Evolutionary conservation across 2,113 vertebrate species (phyloP), one percentile per base, ranked within the genome.

Genomic region (Aix galericulata): DNA sequence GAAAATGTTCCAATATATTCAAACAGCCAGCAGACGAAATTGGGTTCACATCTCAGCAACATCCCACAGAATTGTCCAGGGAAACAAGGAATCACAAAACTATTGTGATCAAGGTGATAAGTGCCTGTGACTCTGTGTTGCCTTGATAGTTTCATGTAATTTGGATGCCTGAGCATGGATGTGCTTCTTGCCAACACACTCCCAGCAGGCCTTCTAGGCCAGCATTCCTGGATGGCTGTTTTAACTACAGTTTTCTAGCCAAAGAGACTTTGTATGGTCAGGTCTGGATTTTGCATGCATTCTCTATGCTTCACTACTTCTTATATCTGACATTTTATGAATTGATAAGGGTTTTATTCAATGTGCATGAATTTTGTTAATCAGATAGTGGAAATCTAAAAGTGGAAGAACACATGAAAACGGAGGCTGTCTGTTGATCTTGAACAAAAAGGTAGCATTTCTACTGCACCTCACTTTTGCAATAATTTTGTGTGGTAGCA

Each of bases 251-350:
- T 52, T 84, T 64, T 79, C 36, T 67, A 34, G 13, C 20, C 36
- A 17, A 50, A 22, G 13, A 38, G 7, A n/a, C 27, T 42, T 64
- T 55, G 6, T 3, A 13, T 34, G 25, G 4, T 10, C 17, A 8
- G 46, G 12, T 17, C 18, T 59, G 29, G 20, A 32, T 3, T 26
- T 89, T 64, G 15, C 15, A 53, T 6, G 7, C 3, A 8, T 56
- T 31, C 32, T 71, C 79, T 76, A 42, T 58, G 20, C 5, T 86
- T 75, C 22, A 8, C 82, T 76, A 17, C 13, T 86, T 84, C 59
- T 76, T 60, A 4, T 5, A 38, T 6, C 21, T 2, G 2, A 38
- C 8, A 6, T 23, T 50, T 26, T 8, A n/a, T 0, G 0, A 31
- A 36, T 42, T 20, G 22, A 6, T 42, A 63, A 85, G 34, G 52